Evolutionary conservation across 92 coral and sea anemone species (phyloP).

Genomic region (Metridium senile): DNA sequence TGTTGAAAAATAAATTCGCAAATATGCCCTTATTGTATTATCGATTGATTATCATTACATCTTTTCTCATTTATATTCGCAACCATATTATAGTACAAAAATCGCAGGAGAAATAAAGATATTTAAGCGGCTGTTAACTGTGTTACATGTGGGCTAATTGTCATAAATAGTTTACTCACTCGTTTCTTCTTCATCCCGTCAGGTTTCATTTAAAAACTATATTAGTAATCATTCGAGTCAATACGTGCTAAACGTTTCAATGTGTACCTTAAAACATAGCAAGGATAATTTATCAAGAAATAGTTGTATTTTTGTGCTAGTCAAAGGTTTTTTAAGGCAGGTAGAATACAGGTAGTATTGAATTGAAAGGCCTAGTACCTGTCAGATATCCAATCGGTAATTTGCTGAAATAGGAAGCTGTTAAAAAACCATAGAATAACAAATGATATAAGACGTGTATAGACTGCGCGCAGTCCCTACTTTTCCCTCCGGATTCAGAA

Average conservation of each 20-base stretch:
- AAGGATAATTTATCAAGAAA: no score
- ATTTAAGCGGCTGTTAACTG: background rate
- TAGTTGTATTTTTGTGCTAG: background rate
- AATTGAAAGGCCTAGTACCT: background rate
- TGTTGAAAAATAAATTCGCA: no score
- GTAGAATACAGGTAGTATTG: background rate
- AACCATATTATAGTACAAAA: no score
- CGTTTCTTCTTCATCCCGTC: background rate
- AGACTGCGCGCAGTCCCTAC: no score
- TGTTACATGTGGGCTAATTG: background rate
- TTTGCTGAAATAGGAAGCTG: background rate
- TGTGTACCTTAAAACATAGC: no score
- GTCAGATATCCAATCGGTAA: background rate
- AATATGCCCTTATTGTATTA: no score
- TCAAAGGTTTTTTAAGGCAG: background rate
- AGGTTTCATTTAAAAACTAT: background rate
- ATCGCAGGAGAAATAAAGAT: no score
- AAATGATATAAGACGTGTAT: no score
- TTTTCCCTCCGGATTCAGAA: no score
- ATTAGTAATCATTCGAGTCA: background rate
- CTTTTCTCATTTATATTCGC: no score
- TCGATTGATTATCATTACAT: background rate
- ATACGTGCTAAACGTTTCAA: no score
- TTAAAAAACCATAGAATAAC: background rate
- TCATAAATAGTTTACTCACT: background rate